Percentiles rank a stretch among this genome's conserved stretches.
Conservation (phyloP, 2,113 vertebrate species). For the Grammomys dolichurus region DNA sequence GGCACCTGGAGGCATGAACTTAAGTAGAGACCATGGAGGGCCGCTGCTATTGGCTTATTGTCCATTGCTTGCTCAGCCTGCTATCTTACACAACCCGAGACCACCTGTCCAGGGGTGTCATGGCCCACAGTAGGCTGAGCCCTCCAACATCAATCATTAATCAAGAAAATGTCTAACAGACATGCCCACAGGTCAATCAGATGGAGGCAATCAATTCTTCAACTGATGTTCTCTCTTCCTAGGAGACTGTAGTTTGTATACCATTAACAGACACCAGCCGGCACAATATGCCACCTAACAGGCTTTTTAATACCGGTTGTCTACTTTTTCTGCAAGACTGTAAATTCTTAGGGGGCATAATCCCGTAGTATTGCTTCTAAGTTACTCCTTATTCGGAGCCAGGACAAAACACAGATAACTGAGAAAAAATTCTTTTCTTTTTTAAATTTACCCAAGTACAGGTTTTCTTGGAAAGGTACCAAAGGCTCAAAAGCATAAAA, state of each 20-base stretch:
- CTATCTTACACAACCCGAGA: background rate
- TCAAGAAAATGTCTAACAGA: background rate
- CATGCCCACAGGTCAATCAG: background rate
- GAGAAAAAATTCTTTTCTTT: background rate
- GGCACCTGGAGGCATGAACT: background rate
- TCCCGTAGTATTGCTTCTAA: background rate
- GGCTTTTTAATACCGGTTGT: background rate
- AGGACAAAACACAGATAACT: background rate
- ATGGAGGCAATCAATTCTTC: constrained; percentile 3
- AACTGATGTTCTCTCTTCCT: background rate
- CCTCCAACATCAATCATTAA: background rate
- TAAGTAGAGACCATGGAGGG: background rate
- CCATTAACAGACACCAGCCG: background rate
- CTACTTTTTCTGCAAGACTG: background rate
- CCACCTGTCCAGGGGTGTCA: background rate
- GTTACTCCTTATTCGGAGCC: background rate
- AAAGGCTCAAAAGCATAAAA: background rate
- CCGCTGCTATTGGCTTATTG: too few species aligned
- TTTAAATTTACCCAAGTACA: constrained; percentile 6
- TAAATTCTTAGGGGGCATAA: background rate
- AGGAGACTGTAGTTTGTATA: background rate
- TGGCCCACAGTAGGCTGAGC: background rate
- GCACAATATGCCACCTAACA: background rate
- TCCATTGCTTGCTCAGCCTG: background rate
- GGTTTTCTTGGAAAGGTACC: background rate